Conservation (phyloP, 2,888 invertebrate species). For the Eledone cirrhosa region DNA sequence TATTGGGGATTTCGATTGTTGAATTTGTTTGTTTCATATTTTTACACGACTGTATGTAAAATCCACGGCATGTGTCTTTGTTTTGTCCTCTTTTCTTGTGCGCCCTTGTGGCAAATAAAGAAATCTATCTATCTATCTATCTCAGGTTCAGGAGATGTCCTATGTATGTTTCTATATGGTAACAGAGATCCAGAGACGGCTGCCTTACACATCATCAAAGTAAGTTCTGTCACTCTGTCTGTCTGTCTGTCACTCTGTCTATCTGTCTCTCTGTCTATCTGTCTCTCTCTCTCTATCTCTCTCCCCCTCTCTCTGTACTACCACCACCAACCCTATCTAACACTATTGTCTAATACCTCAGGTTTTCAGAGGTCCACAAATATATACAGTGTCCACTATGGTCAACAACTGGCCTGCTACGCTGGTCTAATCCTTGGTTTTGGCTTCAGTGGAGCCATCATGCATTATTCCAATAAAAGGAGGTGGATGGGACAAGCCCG, state of each 20-base stretch:
- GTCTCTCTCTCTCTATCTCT: no score
- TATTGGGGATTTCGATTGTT: no score
- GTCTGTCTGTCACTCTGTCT: neutral
- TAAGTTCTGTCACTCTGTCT: conserved; percentile 28
- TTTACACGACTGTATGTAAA: no score
- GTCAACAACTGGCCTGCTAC: conserved; percentile 44
- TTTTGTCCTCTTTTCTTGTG: no score
- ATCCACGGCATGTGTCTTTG: no score
- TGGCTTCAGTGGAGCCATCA: conserved; percentile 56
- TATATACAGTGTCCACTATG: conserved; percentile 52
- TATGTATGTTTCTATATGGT: conserved; percentile 52
- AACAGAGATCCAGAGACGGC: conserved; percentile 50
- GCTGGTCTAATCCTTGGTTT: conserved; percentile 51
- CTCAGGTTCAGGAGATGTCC: conserved; percentile 54
- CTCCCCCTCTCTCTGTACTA: no score
- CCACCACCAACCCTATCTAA: neutral
- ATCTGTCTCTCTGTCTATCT: neutral
- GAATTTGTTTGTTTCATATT: no score
- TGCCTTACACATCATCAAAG: conserved; percentile 51
- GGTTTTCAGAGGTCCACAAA: conserved; percentile 47
- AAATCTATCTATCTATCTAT: no score
- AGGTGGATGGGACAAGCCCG: conserved; percentile 55
- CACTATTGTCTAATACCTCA: conserved; percentile 18
- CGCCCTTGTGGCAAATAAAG: no score
- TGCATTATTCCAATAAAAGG: conserved; percentile 54